Evolutionary conservation across 2,797 vertebrate species (phyloP).

Genomic region (Enteromius anoplus): DNA sequence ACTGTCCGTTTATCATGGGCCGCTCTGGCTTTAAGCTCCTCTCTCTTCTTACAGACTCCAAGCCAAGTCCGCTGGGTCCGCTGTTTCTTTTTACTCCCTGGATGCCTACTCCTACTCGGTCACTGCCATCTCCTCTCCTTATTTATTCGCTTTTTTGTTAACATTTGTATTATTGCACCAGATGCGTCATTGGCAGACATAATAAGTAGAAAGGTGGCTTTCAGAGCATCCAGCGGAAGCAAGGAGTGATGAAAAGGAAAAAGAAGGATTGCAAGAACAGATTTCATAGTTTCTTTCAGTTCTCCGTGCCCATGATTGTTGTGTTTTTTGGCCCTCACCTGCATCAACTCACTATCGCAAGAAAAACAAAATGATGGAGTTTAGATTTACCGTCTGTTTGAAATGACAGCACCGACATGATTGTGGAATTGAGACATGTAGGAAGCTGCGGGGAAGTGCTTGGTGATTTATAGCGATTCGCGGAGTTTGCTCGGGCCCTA

Average conservation of each 20-base stretch:
- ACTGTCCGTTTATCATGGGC: constrained; percentile 76
- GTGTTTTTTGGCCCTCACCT: constrained; percentile 36
- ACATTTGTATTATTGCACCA: constrained; percentile 42
- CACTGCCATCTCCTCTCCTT: constrained; percentile 63
- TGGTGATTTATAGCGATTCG: constrained; percentile 79
- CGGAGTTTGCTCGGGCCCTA: constrained; percentile 66
- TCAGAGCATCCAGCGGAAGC: constrained; percentile 36
- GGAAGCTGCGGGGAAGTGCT: constrained; percentile 71
- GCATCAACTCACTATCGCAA: constrained; percentile 39
- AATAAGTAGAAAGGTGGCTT: constrained; percentile 46
- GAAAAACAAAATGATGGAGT: constrained; percentile 17
- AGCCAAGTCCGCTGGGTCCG: constrained; percentile 10
- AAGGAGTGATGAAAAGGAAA: constrained; percentile 17
- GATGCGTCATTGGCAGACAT: constrained; percentile 48
- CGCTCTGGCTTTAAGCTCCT: constrained; percentile 70
- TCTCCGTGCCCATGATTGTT: constrained; percentile 33
- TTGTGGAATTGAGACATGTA: constrained; percentile 56
- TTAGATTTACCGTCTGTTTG: constrained; percentile 64
- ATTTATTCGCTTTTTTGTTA: constrained; percentile 66
- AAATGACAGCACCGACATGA: constrained; percentile 63
- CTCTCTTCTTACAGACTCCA: constrained; percentile 69
- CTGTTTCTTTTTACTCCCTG: constrained; percentile 58
- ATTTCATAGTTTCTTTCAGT: constrained; percentile 27
- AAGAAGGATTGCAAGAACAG: constrained; percentile 17
- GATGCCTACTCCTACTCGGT: constrained; percentile 68